These are phyloP conservation scores for Acipenser transmontanus DNA, from an alignment of 2,797 vertebrate genomes.

Conservation along the genomic window DNA sequence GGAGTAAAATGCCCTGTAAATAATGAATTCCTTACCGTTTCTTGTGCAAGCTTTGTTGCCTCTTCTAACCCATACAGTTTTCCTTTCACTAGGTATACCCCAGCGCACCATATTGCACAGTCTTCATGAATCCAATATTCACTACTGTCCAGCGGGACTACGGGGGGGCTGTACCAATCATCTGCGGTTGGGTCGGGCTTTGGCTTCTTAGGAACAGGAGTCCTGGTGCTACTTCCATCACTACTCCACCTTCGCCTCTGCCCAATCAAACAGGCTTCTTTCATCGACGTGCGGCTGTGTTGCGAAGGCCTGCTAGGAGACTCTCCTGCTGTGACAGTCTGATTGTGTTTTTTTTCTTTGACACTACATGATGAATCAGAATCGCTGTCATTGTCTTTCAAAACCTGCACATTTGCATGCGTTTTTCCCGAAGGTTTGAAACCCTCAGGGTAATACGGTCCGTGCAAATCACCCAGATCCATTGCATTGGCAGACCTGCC, in stretches of 20 bases:
- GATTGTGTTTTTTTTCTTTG: slow-evolving; percentile 27
- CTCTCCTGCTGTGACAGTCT: not conserved
- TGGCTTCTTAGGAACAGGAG: slow-evolving; percentile 44
- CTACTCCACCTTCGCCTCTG: slow-evolving; percentile 27
- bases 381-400: slow-evolving; percentile 43
- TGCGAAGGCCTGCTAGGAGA: slow-evolving; percentile 13
- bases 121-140: slow-evolving; percentile 73
- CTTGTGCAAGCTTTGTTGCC: slow-evolving; percentile 54
- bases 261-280: slow-evolving; percentile 28
- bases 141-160: slow-evolving; percentile 51
- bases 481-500: slow-evolving; percentile 55
- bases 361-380: slow-evolving; percentile 45
- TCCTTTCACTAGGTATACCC: slow-evolving; percentile 66
- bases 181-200: slow-evolving; percentile 28
- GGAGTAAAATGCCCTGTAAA: not conserved
- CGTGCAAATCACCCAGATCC: slow-evolving; percentile 68
- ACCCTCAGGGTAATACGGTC: slow-evolving; percentile 64
- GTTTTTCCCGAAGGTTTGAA: slow-evolving; percentile 41
- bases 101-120: slow-evolving; percentile 62
- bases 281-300: slow-evolving; percentile 15
- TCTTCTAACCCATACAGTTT: slow-evolving; percentile 66
- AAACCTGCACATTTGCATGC: slow-evolving; percentile 18
- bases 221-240: slow-evolving; percentile 19
- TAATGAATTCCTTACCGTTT: slow-evolving; percentile 46
- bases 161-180: slow-evolving; percentile 62